A percentile compares a stretch with the other conserved stretches of the same genome.
Evolutionary conservation across 2,113 vertebrate genomes (phyloP).

Genomic region (Scatophagus argus): DNA sequence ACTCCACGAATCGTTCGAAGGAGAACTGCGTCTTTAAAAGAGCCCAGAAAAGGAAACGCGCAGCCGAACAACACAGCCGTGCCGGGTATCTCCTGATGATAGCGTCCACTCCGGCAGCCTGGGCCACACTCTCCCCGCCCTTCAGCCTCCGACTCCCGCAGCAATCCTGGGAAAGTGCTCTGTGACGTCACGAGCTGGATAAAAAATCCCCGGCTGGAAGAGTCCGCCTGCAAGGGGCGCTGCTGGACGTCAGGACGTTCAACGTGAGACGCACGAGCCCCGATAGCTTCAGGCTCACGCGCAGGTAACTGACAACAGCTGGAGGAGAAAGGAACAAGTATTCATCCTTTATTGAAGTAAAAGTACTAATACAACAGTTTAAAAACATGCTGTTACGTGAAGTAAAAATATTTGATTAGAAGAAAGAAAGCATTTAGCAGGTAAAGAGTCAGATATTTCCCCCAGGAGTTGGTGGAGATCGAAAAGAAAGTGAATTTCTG

Average conservation of each 20-base stretch:
- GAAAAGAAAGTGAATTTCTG: too few relatives aligned
- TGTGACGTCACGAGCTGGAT: conserved; percentile 70
- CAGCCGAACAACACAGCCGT: not conserved
- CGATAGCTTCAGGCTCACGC: not conserved
- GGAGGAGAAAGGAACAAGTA: not conserved
- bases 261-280: not conserved
- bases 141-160: conserved; percentile 72
- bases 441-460: too few relatives aligned
- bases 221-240: conserved; percentile 52
- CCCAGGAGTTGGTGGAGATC: too few relatives aligned
- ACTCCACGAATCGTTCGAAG: not conserved
- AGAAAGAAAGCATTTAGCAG: too few relatives aligned
- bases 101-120: conserved; percentile 52
- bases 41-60: not conserved
- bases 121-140: conserved; percentile 65
- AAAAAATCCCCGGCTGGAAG: not conserved
- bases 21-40: too few relatives aligned
- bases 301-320: not conserved
- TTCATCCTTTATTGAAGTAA: not conserved
- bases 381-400: too few relatives aligned
- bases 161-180: conserved; percentile 73
- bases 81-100: conserved; percentile 41
- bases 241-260: not conserved
- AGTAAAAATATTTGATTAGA: too few relatives aligned
- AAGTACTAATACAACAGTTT: too few relatives aligned